Evolutionary conservation across 2,113 vertebrate genomes (phyloP).

Genomic region (Colaptes auratus): DNA sequence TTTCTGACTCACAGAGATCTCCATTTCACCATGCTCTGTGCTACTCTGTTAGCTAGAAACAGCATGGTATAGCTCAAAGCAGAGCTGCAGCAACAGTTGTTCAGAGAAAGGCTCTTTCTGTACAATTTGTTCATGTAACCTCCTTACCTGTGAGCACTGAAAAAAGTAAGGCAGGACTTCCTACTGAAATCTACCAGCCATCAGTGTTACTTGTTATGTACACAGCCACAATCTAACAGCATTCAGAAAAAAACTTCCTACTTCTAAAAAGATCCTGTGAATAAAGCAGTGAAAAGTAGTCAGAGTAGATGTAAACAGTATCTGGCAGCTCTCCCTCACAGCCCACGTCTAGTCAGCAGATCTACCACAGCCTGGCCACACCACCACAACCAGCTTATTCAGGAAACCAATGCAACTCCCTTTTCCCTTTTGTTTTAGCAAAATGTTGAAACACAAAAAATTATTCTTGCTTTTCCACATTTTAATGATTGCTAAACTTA

Average conservation of each 20-base stretch:
- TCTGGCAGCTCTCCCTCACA: conserved; percentile 11
- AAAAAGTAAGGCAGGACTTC: not conserved
- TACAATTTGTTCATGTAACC: not conserved
- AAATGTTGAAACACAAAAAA: conserved; percentile 34
- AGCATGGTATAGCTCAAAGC: not conserved
- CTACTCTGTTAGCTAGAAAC: not conserved
- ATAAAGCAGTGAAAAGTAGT: conserved; percentile 3
- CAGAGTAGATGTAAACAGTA: conserved; percentile 16
- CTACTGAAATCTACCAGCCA: not conserved
- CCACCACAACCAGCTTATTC: conserved; percentile 59
- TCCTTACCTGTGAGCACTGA: conserved; percentile 65
- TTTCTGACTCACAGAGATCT: not conserved
- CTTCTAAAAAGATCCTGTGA: not conserved
- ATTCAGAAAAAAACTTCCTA: not conserved
- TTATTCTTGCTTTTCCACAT: not conserved
- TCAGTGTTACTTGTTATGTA: not conserved
- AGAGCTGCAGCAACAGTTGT: not conserved
- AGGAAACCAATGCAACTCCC: conserved; percentile 48
- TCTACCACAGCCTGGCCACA: conserved; percentile 3
- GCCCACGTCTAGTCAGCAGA: conserved; percentile 46
- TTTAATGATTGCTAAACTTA: conserved; percentile 28
- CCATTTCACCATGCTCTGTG: not conserved
- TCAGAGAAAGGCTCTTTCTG: not conserved
- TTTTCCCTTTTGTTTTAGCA: conserved; percentile 22
- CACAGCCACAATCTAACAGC: not conserved